A percentile compares a stretch with the other conserved stretches of the same genome.
These are phyloP conservation scores for Tribolium freemani DNA, from an alignment of 2,888 invertebrate genomes.

Conservation along the genomic window DNA sequence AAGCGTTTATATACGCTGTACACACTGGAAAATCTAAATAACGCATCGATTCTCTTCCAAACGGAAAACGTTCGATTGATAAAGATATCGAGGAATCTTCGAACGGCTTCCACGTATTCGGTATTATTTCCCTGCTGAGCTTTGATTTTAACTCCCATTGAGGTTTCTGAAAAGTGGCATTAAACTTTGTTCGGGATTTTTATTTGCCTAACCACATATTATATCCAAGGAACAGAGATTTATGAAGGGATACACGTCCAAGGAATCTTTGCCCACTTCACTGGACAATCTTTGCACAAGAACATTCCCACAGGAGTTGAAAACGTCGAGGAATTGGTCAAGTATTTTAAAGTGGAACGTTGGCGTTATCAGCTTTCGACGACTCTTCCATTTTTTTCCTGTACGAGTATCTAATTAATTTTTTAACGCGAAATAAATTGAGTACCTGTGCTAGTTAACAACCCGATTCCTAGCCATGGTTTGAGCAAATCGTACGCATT, in stretches of 20 bases:
- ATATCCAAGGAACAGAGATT: conserved; percentile 37
- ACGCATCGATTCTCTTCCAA: conserved; percentile 6
- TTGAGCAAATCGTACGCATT: conserved; percentile 57
- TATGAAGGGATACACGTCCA: conserved; percentile 36
- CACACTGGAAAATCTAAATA: conserved; percentile 6
- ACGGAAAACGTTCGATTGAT: conserved; percentile 13
- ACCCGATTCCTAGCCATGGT: conserved; percentile 64
- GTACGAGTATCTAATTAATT: neutral
- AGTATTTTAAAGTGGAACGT: conserved; percentile 47
- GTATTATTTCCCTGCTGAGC: conserved; percentile 62
- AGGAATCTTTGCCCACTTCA: conserved; percentile 18
- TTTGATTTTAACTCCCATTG: conserved; percentile 70
- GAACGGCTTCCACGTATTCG: conserved; percentile 66
- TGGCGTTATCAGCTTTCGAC: conserved; percentile 48
- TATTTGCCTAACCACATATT: conserved; percentile 44
- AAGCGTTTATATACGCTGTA: conserved; percentile 69
- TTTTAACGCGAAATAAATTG: neutral
- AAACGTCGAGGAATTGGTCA: conserved; percentile 41
- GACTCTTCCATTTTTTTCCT: conserved; percentile 45
- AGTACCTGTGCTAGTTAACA: conserved; percentile 65
- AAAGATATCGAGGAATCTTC: conserved; percentile 16
- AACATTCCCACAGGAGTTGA: conserved; percentile 29
- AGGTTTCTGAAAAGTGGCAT: conserved; percentile 50
- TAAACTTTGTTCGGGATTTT: neutral
- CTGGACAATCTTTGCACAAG: conserved; percentile 36